A percentile compares a stretch with the other conserved stretches of the same genome.
Conservation (phyloP, 2,113 vertebrate species). For the Conger conger region DNA sequence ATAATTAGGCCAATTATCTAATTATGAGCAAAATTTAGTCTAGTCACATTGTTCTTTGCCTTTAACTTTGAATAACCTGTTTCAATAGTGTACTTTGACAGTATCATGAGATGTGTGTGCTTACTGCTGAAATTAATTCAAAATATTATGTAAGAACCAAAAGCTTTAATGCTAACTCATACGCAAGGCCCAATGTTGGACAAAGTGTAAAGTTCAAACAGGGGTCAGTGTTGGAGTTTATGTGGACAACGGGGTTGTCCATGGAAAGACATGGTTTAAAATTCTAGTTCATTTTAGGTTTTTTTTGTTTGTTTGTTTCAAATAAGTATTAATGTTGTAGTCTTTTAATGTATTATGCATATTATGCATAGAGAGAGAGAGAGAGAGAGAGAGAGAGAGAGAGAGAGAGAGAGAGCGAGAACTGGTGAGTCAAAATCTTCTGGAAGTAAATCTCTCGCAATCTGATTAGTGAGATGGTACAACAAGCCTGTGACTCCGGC, state of each 20-base stretch:
- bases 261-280: too few species aligned
- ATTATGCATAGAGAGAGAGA: conserved; percentile 28
- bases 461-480: conserved; percentile 47
- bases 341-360: too few species aligned
- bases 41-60: neutral
- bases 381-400: neutral
- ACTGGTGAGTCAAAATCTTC: conserved; percentile 45
- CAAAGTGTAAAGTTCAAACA: neutral
- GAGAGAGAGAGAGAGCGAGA: conserved; percentile 15
- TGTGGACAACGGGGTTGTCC: too few species aligned
- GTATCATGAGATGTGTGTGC: neutral
- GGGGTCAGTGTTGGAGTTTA: neutral
- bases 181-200: neutral
- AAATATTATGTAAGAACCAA: neutral
- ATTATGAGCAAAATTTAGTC: neutral
- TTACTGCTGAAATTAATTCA: neutral
- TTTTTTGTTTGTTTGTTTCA: too few species aligned
- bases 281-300: too few species aligned
- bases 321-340: too few species aligned
- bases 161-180: neutral
- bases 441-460: conserved; percentile 49
- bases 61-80: neutral
- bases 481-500: conserved; percentile 32
- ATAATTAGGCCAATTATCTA: conserved; percentile 5
- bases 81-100: neutral